These are phyloP conservation scores for Lithophane semibrunnea DNA, from an alignment of 2,888 invertebrate species.

Conservation along the genomic window DNA sequence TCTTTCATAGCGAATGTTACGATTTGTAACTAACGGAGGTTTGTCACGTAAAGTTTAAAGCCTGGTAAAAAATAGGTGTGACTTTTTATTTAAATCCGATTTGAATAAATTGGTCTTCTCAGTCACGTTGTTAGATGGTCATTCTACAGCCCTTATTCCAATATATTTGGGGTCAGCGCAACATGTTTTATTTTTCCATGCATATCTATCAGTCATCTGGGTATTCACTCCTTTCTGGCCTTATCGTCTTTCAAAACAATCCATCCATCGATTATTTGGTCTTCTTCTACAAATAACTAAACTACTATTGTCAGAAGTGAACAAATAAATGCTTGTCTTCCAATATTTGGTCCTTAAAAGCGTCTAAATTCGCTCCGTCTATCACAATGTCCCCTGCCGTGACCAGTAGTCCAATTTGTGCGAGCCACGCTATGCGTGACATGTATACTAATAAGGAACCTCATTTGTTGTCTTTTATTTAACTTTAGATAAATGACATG, in stretches of 20 bases:
- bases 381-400: constrained; percentile 30
- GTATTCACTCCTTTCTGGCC: not conserved
- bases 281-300: not conserved
- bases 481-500: constrained; percentile 43
- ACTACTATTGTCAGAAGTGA: not conserved
- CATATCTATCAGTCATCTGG: not conserved
- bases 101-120: too few relatives aligned
- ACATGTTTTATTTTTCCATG: not conserved
- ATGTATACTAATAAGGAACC: constrained; percentile 58
- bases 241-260: not conserved
- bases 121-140: too few relatives aligned
- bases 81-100: not conserved
- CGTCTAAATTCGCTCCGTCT: constrained; percentile 20
- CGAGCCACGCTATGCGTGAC: constrained; percentile 67
- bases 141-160: too few relatives aligned
- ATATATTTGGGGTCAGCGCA: not conserved
- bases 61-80: not conserved
- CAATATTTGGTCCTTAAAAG: not conserved
- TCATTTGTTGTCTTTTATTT: constrained; percentile 54
- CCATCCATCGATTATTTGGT: not conserved
- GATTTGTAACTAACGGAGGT: constrained; percentile 35
- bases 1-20: constrained; percentile 20
- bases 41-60: constrained; percentile 16
- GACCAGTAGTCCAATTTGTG: constrained; percentile 67
- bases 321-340: not conserved